Conservation (phyloP, 2,113 vertebrate genomes). For the Bubo scandiacus region DNA sequence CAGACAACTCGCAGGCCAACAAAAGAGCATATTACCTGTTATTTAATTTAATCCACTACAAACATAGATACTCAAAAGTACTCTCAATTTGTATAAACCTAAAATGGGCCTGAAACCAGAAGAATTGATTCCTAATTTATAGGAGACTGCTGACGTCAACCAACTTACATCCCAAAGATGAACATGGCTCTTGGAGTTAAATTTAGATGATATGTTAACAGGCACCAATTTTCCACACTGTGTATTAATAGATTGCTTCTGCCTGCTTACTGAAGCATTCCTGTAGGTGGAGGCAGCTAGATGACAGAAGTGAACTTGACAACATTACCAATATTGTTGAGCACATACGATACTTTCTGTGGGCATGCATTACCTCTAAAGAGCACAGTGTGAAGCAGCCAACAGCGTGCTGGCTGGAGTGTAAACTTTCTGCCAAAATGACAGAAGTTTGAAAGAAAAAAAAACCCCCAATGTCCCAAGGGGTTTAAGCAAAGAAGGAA, state of each 20-base stretch:
- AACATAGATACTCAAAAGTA: background rate
- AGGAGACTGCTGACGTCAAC: background rate
- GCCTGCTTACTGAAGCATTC: background rate
- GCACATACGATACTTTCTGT: background rate
- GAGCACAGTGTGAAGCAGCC: background rate
- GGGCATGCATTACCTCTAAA: background rate
- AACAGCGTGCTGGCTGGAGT: background rate
- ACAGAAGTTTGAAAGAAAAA: background rate
- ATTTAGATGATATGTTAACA: conserved; percentile 19
- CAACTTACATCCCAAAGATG: background rate
- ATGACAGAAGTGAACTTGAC: background rate
- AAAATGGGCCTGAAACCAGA: background rate
- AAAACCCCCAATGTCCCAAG: fast-evolving
- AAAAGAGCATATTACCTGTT: background rate
- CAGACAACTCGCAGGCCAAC: background rate
- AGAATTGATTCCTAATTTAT: background rate
- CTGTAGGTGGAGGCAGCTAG: background rate
- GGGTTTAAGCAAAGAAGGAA: background rate
- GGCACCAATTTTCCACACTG: background rate
- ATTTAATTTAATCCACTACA: background rate
- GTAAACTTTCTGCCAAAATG: background rate
- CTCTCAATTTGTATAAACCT: background rate
- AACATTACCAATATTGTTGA: background rate
- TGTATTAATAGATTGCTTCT: background rate
- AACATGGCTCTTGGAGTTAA: background rate